phyloP scores from a whole-genome alignment of 2,888 invertebrate genomes.

The Nesidiocoris tenuis region DNA sequence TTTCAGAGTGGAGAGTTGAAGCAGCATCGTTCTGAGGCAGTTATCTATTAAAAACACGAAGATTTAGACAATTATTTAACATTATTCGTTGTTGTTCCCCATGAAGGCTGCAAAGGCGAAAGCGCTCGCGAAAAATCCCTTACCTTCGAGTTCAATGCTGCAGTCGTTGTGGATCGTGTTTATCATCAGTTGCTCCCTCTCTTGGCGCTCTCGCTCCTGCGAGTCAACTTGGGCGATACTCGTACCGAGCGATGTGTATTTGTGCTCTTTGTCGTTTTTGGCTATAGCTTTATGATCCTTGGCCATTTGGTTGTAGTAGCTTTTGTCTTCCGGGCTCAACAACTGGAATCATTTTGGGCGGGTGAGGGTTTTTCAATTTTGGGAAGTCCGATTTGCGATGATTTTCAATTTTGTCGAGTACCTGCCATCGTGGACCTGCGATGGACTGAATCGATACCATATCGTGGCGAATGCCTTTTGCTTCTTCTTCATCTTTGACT shows the following conservation, averaged over 20 bases:
- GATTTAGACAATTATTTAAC: too few species aligned
- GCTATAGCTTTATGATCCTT: not conserved
- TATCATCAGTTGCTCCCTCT: not conserved
- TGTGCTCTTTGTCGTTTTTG: not conserved
- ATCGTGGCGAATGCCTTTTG: not conserved
- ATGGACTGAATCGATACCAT: not conserved
- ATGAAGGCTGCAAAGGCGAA: too few species aligned
- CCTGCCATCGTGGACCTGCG: constrained; percentile 2
- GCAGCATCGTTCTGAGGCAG: too few species aligned
- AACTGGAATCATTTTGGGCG: too few species aligned
- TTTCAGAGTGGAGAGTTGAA: too few species aligned
- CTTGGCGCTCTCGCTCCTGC: not conserved
- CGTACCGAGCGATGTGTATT: constrained; percentile 6
- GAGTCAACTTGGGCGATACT: constrained; percentile 9
- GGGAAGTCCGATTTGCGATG: too few species aligned
- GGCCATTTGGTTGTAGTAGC: not conserved
- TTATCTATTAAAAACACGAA: too few species aligned
- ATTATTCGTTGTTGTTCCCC: too few species aligned
- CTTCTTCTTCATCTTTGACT: not conserved
- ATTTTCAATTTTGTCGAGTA: too few species aligned
- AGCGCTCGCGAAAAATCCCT: too few species aligned
- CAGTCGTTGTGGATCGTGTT: not conserved
- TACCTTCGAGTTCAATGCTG: not conserved
- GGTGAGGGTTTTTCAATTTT: too few species aligned
- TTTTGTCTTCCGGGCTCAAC: constrained; percentile 1